These are phyloP conservation scores for Labrus mixtus DNA, from an alignment of 2,113 vertebrate species.

Conservation along the genomic window DNA sequence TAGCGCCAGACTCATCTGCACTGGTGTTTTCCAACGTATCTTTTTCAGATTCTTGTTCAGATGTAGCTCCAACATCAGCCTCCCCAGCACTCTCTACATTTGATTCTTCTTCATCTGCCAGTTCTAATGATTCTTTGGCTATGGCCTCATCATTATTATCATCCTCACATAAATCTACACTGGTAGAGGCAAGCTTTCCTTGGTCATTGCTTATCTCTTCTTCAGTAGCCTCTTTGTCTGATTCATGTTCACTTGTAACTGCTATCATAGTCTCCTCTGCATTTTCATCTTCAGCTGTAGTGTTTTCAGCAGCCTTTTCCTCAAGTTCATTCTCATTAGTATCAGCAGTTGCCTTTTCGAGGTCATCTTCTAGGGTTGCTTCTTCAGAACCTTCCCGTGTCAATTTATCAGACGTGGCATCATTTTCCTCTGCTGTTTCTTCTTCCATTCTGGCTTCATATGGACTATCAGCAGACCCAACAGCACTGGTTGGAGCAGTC, in stretches of 20 bases:
- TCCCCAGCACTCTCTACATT: background rate
- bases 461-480: background rate
- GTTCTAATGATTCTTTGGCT: constrained; percentile 26
- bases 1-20: background rate
- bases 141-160: constrained; percentile 6
- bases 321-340: background rate
- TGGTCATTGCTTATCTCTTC: constrained; percentile 12
- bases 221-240: constrained; percentile 12
- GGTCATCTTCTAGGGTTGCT: constrained; percentile 26
- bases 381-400: background rate
- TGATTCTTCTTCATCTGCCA: constrained; percentile 21
- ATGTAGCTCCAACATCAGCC: too few species aligned
- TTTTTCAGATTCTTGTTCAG: background rate
- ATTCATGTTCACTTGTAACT: background rate
- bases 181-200: background rate
- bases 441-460: constrained; percentile 33
- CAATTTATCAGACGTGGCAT: background rate
- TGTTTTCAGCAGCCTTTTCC: background rate
- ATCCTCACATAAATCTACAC: background rate
- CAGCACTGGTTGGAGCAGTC: background rate
- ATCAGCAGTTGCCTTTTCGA: background rate
- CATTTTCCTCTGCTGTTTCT: constrained; percentile 13
- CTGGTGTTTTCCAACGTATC: background rate
- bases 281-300: background rate
- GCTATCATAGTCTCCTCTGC: background rate